Evolutionary conservation across 2,113 vertebrate species (phyloP), one percentile per base, ranked within the genome.

Genomic region (Bubo bubo): DNA sequence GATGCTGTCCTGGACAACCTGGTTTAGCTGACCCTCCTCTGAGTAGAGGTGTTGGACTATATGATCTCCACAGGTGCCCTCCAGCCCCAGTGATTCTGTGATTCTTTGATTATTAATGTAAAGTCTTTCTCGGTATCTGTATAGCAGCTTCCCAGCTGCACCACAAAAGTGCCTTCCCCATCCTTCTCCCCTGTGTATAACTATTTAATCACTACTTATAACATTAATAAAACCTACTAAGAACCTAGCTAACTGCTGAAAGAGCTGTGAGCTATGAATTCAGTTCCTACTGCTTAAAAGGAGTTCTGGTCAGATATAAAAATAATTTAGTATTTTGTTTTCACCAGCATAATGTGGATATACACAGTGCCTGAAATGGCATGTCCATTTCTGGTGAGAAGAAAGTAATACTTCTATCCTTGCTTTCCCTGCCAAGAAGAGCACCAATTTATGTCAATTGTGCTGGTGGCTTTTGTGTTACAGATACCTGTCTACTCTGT

Each of bases 401-500:
- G 30, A 79, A 95, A 81, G 10, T 74, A 72, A 56, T 84, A 19
- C 26, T 68, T 84, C 43, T 52, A 11, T 43, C 8, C 12, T 62
- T 39, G 1, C 28, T 72, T 58, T 84, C 37, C 26, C 37, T 79
- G 34, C 8, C 53, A 75, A 64, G 26, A 92, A 74, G 11, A 92
- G 35, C 43, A 91, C 20, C 43, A 68, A 56, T 88, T 96, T 89
- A 55, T 71, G 60, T 70, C 76, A 76, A 22, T 72, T 81, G 34
- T 87, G 32, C 66, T 94, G 45, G 58, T 95, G 80, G 43, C 56
- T 95, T 96, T 91, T 89, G 32, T 89, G 62, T 75, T 95, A 89
- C 70, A 95, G 92, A 89, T 74, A 97, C 80, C 80, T 95, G 66
- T 91, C 96, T 95, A 64, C 14, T 75, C 43, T 85, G 39, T 55